Evolutionary conservation across 1,140 invertebrate genomes (phyloP), one percentile per base, ranked within the genome.

Genomic region (Dufourea novaeangliae): DNA sequence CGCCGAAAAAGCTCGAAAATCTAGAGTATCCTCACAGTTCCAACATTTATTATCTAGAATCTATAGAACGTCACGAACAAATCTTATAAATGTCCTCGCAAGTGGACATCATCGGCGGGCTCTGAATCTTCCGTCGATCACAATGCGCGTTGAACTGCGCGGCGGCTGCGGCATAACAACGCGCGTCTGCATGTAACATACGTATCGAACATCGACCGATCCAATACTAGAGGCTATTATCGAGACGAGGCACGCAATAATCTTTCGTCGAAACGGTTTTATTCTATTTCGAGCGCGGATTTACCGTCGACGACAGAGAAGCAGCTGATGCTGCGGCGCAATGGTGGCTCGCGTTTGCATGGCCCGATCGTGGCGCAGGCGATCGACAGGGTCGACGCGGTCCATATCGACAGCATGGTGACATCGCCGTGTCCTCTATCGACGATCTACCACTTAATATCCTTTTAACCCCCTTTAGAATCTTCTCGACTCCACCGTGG

Each of bases 361-460:
- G 80, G 68, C 32, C 79, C 79, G 80, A 83, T 81, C 62, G 85
- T 66, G 27, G 79, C 68, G 32, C 84, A 80, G 10, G 78, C 79
- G 56, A 87, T 83, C 81, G 88, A 88, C 79, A 89, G 17, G 27
- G 88, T 86, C 80, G 87, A 88, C 32, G 82, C 86, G 41, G 85
- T 88, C 83, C 86, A 87, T 29, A 88, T 90, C 57, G 85, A 89
- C 69, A 88, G 62, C 88, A 89, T 90, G 67, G 44, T 88, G 67
- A 77, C 79, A 63, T 87, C 75, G 70, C 79, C 72, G 34, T 41
- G 5, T 22, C 6, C 50, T 62, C 12, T 50, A 25, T 3, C 34
- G 44, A 57, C 14, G 7, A 3, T 17, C 22, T 6, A n/a, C 2
- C 39, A 10, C 6, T 14, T 50, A 50, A 50, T n/a, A 5, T 17